A percentile compares a stretch with the other conserved stretches of the same genome.
These are phyloP conservation scores for Dendrolimus pini DNA, from an alignment of 2,888 invertebrate species.

Conservation along the genomic window DNA sequence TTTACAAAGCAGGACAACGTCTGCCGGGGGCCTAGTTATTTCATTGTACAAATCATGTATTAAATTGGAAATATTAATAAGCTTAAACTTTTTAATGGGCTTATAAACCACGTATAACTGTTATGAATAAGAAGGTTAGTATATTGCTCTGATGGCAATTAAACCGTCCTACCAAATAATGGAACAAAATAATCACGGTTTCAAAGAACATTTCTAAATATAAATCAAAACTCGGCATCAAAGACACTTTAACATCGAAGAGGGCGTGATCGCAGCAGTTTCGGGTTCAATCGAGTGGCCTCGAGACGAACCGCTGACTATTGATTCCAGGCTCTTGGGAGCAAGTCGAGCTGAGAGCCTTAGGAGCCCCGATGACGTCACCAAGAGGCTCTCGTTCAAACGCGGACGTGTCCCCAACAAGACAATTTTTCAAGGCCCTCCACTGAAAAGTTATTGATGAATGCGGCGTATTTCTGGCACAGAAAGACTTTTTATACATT, in stretches of 20 bases:
- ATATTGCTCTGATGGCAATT: too few species aligned
- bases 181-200: too few species aligned
- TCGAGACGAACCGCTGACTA: constrained; percentile 38
- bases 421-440: constrained; percentile 33
- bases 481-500: background rate
- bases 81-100: too few species aligned
- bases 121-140: too few species aligned
- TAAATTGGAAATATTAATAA: too few species aligned
- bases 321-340: constrained; percentile 50
- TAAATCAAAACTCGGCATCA: background rate
- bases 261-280: constrained; percentile 18
- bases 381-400: constrained; percentile 28
- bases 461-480: constrained; percentile 4
- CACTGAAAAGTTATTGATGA: constrained; percentile 7
- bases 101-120: too few species aligned
- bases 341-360: constrained; percentile 17
- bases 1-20: too few species aligned
- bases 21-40: too few species aligned
- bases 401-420: constrained; percentile 43
- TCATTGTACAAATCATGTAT: too few species aligned
- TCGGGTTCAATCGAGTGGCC: constrained; percentile 35
- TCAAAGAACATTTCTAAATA: too few species aligned
- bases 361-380: constrained; percentile 34
- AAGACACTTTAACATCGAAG: constrained; percentile 2
- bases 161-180: too few species aligned